Evolutionary conservation across 2,113 vertebrate species (phyloP).

Genomic region (Stegastes partitus): DNA sequence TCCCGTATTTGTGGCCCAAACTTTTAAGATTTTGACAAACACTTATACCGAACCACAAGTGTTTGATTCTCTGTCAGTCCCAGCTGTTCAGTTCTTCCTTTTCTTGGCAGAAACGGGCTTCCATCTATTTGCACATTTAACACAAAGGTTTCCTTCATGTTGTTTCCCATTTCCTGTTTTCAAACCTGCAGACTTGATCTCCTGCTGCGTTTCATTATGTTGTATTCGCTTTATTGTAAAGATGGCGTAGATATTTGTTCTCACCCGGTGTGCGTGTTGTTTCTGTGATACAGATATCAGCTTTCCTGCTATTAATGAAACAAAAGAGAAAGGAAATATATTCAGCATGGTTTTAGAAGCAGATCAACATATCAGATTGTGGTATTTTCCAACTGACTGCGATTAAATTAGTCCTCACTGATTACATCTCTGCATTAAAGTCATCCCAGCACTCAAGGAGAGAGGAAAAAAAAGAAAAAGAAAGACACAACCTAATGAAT

Average conservation of each 20-base stretch:
- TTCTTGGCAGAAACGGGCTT: neutral
- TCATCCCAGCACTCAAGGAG: neutral
- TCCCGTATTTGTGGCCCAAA: too few relatives aligned
- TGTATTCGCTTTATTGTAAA: neutral
- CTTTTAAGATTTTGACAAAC: too few relatives aligned
- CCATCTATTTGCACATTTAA: neutral
- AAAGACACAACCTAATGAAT: slow-evolving; percentile 33
- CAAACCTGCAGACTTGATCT: too few relatives aligned
- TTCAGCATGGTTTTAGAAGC: neutral
- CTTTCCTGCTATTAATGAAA: neutral
- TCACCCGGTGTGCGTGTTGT: neutral
- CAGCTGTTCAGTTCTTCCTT: too few relatives aligned
- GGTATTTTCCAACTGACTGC: slow-evolving; percentile 32
- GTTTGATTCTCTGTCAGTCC: too few relatives aligned
- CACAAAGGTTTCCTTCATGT: neutral
- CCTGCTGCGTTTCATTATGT: neutral
- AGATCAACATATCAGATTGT: slow-evolving; percentile 40
- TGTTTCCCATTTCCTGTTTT: too few relatives aligned
- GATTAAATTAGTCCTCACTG: slow-evolving; percentile 28
- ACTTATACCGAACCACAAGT: too few relatives aligned
- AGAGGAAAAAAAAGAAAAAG: neutral
- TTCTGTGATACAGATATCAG: neutral
- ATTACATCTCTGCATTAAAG: slow-evolving; percentile 42
- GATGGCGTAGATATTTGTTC: neutral
- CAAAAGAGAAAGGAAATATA: slow-evolving; percentile 1